phyloP scores from a whole-genome alignment of 2,797 vertebrate species.

The Cyclura pinguis region DNA sequence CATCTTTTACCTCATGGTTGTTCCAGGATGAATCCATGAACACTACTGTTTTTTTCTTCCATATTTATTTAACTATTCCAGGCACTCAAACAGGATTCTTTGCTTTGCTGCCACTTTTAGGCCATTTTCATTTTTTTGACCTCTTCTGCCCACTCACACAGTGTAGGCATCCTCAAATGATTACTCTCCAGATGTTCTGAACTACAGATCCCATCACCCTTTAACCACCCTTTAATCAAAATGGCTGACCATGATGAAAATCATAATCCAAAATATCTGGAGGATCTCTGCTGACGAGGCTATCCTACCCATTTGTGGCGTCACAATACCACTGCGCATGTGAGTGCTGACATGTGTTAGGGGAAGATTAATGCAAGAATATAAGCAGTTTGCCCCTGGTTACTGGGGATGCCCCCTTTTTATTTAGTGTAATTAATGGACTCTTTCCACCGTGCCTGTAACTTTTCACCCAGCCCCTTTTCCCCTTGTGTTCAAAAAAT shows the following conservation, averaged over 20 bases:
- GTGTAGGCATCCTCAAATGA: neutral
- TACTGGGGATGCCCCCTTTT: neutral
- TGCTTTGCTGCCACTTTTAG: neutral
- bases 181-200: neutral
- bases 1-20: neutral
- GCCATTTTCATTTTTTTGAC: neutral
- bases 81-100: neutral
- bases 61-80: neutral
- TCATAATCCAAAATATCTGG: neutral
- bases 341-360: neutral
- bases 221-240: too few species aligned
- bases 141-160: too few species aligned
- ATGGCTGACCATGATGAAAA: neutral
- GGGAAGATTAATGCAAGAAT: neutral
- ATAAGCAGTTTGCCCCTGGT: neutral
- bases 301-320: neutral
- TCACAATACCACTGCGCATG: neutral
- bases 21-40: neutral
- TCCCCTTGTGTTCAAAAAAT: slow-evolving; percentile 11
- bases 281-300: neutral
- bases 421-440: slow-evolving; percentile 37
- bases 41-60: neutral
- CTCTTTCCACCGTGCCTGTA: slow-evolving; percentile 41
- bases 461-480: slow-evolving; percentile 5
- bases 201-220: neutral